These are phyloP conservation scores for Peromyscus aztecus DNA, from an alignment of 2,797 vertebrate species.

Conservation along the genomic window DNA sequence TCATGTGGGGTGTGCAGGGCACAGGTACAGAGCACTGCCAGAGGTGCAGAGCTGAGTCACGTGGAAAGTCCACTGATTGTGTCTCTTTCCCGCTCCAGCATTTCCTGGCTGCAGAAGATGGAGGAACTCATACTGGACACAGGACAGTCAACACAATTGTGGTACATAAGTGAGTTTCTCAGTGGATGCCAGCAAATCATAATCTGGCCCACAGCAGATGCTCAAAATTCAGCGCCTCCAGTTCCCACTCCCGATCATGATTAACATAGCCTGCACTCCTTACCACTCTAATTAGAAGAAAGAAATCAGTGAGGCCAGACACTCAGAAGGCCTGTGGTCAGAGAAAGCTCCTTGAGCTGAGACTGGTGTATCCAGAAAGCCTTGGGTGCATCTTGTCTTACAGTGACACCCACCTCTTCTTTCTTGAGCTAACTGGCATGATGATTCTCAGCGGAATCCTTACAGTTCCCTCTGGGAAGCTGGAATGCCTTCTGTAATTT, in stretches of 20 bases:
- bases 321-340: neutral
- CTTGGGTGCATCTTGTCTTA: slow-evolving; percentile 57
- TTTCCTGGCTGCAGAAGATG: neutral
- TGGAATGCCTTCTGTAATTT: slow-evolving; percentile 84
- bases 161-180: neutral
- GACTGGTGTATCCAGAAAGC: neutral
- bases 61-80: neutral
- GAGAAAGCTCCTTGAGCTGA: slow-evolving; percentile 1
- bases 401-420: slow-evolving; percentile 75
- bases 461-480: slow-evolving; percentile 84
- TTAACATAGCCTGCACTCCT: neutral
- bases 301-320: slow-evolving; percentile 23
- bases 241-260: neutral
- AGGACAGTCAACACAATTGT: neutral
- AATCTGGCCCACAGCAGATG: neutral
- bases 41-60: neutral
- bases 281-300: neutral
- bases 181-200: neutral
- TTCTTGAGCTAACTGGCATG: slow-evolving; percentile 77
- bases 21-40: neutral
- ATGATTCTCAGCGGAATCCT: slow-evolving; percentile 80
- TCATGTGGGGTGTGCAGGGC: rapidly evolving
- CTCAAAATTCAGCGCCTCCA: neutral
- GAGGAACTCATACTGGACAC: neutral
- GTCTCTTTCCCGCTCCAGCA: neutral